Base-by-base conservation (phyloP, 2,113 vertebrate species). In the Notarius quadriscutis region DNA sequence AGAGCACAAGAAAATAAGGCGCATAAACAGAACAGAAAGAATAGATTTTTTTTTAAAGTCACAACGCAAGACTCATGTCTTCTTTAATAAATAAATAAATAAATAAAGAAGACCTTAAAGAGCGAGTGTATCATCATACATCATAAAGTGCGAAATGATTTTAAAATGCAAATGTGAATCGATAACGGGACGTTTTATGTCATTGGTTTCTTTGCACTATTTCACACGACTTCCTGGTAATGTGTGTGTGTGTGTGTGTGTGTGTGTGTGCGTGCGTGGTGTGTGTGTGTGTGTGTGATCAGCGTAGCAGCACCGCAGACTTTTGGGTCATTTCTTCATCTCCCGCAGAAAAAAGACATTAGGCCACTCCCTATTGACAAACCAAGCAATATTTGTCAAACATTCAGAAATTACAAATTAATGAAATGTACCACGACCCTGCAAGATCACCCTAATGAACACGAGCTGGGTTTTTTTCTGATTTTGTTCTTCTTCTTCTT, bases 371-470 rank as follows among this genome's bases (percentile, higher is more conserved):
- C 95, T 98, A 98, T 99, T 99, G 98, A 99, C 97, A 99, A 98
- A 98, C 97, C 97, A 97, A 96, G 96, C 97, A 97, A 97, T 99
- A 99, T 98, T 99, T 99, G 97, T 97, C 98, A 98, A 99, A 99
- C 97, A 98, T 98, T 97, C 97, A 97, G 99, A 98, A 99, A 99
- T 99, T 97, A 97, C 96, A 97, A 97, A 98, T 97, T 98, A 99
- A 98, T 99, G 97, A 98, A 99, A 99, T 98, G 97, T 97, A 97
- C 95, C 95, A 95, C 95, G 97, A 96, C 97, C 97, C 97, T 97
- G 95, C 96, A 96, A 97, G 97, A 97, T 97, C 94, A 93, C 93
- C 95, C 97, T 98, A 98, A 99, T 99, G 98, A 98, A 98, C 96
- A 96, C 96, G 95, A 97, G 97, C 96, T 97, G n/a, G n/a, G 97